These are phyloP conservation scores for Grallaria varia DNA, from an alignment of 2,113 vertebrate species.

Conservation along the genomic window DNA sequence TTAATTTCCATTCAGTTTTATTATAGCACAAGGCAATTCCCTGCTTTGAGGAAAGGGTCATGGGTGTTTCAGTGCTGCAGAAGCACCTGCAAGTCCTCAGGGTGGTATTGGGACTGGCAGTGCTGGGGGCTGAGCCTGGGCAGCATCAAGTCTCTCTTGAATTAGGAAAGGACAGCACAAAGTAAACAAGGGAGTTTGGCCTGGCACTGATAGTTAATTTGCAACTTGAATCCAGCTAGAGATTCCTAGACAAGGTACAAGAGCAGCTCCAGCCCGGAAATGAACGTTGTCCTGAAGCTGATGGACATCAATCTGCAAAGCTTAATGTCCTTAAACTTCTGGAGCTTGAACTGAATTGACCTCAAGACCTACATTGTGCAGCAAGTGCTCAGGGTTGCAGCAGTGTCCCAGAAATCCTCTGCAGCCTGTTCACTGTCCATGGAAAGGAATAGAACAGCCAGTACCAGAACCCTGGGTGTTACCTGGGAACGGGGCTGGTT, in stretches of 20 bases:
- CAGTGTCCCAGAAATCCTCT: background rate
- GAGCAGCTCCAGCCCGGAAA: background rate
- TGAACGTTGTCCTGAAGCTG: background rate
- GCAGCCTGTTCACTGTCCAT: background rate
- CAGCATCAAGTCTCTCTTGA: background rate
- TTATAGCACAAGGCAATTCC: background rate
- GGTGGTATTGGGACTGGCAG: background rate
- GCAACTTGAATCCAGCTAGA: background rate
- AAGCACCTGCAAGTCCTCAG: background rate
- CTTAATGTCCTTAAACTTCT: background rate
- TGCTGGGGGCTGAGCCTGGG: background rate
- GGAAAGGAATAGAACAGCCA: background rate
- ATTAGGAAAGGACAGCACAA: fast-evolving
- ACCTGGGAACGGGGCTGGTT: background rate
- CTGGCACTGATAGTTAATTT: background rate
- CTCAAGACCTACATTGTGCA: background rate
- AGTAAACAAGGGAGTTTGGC: background rate
- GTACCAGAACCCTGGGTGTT: background rate
- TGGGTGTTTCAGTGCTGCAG: background rate
- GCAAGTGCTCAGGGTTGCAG: background rate
- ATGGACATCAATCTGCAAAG: background rate
- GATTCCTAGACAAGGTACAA: background rate
- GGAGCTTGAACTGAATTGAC: background rate
- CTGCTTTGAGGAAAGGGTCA: background rate
- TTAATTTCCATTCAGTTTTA: background rate